Base-by-base conservation (phyloP, 92 coral and sea anemone species). In the Phymanthus crucifer region DNA sequence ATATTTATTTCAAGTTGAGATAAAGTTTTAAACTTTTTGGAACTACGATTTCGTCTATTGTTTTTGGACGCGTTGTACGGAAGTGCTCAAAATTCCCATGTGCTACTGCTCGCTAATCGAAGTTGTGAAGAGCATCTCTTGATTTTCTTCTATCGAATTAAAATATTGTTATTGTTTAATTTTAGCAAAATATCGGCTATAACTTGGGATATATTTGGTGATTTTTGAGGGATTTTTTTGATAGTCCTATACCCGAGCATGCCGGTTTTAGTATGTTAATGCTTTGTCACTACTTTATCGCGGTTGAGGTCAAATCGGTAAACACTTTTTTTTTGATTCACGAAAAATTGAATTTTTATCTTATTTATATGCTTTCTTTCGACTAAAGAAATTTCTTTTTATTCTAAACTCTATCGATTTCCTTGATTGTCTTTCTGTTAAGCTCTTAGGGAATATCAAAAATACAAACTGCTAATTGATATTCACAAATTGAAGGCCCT, bases 71-170 rank as follows among this genome's bases (percentile, higher is more conserved):
- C 93, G 86, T 82, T 80, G 90, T 84, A 77, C 92, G 90, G 97
- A 92, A 87, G 94, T 92, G 84, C 66, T 81, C 90, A 90, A 38
- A 92, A 92, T 92, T 86, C 87, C 94, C 97, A 92, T 92, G 97
- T 92, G 97, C 90, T 92, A 78, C 74, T 76, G 77, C 77, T 91
- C 93, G 83, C 83, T 84, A 87, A 84, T 77, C 82, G 75, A 78
- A 77, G 85, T 78, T 85, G 77, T 90, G 65, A 48, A 80, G 74
- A 57, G 65, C 79, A 61, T 83, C 56, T 68, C 71, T 75, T 78
- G 58, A 89, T 85, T 78, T 85, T 73, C 80, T 67, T 83, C 48
- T 75, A 34, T 72, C 56, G 77, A 81, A 81, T 89, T 85, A 79
- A 36, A 70, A 18, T 16, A 66, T 32, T 23, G 23, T 8, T 35